Percentiles rank a stretch among this genome's conserved stretches.
phyloP scores from a whole-genome alignment of 2,797 vertebrate genomes.

The Pantherophis alleghaniensis region DNA sequence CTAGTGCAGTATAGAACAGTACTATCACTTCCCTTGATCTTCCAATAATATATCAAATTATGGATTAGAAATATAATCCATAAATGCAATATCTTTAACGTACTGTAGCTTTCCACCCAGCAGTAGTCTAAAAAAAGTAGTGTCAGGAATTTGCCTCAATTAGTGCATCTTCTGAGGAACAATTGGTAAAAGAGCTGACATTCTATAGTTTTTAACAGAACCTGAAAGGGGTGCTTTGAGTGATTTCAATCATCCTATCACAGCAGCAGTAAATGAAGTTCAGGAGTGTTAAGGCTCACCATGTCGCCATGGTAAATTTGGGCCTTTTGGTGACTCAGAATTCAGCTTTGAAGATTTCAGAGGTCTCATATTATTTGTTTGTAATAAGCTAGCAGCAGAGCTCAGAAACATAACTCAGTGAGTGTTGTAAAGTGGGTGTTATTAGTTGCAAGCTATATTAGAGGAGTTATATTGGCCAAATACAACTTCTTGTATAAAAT shows the following conservation, averaged over 20 bases:
- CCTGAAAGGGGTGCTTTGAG: background rate
- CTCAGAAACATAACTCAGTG: background rate
- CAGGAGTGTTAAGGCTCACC: background rate
- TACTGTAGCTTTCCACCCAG: background rate
- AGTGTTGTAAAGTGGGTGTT: background rate
- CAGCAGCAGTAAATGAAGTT: background rate
- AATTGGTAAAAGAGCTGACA: background rate
- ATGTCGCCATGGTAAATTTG: background rate
- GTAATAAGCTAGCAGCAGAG: background rate
- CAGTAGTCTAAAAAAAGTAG: background rate
- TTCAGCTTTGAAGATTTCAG: background rate
- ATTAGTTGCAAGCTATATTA: background rate
- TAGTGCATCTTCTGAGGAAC: background rate
- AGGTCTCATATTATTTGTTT: background rate
- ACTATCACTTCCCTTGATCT: background rate
- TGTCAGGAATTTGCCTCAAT: background rate
- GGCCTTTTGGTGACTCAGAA: background rate
- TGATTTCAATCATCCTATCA: background rate
- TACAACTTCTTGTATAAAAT: background rate
- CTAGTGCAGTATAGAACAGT: background rate
- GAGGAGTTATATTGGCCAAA: background rate
- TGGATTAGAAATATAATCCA: background rate
- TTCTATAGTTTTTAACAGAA: background rate
- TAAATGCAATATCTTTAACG: background rate
- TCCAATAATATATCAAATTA: background rate